Evolutionary conservation across 2,113 vertebrate species (phyloP).

Genomic region (Suricata suricatta): DNA sequence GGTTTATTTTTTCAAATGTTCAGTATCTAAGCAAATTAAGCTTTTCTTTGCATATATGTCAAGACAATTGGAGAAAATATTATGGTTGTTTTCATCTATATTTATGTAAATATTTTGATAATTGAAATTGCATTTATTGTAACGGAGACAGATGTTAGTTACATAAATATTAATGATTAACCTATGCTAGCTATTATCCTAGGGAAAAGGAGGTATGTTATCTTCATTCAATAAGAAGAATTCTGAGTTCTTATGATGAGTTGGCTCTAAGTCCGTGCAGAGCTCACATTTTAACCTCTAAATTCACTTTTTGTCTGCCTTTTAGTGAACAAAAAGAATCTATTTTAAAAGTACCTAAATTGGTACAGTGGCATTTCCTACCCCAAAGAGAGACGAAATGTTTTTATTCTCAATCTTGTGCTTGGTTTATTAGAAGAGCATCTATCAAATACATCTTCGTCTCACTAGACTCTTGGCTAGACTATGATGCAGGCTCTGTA

Average conservation of each 20-base stretch:
- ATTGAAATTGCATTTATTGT: not conserved
- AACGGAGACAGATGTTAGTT: not conserved
- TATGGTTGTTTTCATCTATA: not conserved
- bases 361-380: not conserved
- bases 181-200: not conserved
- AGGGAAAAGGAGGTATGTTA: not conserved
- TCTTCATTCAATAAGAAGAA: not conserved
- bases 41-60: not conserved
- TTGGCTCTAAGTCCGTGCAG: not conserved
- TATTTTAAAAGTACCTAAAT: not conserved
- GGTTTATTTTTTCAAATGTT: not conserved
- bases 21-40: not conserved
- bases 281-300: not conserved
- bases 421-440: not conserved
- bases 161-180: not conserved
- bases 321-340: conserved; percentile 9
- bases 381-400: not conserved
- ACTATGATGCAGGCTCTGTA: not conserved
- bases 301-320: not conserved
- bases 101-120: not conserved
- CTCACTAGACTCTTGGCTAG: not conserved
- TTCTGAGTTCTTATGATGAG: not conserved
- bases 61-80: not conserved
- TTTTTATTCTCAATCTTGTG: not conserved
- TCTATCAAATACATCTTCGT: not conserved